Conservation (phyloP, 2,113 vertebrate species). For the Sakesphorus luctuosus region DNA sequence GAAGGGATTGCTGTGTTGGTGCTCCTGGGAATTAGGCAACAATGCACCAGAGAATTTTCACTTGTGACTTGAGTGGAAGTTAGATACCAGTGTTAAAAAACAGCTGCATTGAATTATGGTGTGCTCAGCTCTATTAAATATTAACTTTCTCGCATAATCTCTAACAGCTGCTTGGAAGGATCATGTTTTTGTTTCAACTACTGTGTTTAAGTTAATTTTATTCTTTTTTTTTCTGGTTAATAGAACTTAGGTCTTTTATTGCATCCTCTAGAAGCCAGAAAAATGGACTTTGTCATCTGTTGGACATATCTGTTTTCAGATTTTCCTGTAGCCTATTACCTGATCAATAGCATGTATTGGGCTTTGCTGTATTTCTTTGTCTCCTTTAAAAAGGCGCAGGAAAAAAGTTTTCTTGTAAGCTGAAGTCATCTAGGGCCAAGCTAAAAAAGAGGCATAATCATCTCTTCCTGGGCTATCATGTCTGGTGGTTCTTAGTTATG, state of each 20-base stretch:
- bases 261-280: slow-evolving; percentile 34
- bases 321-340: slow-evolving; percentile 48
- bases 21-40: not conserved
- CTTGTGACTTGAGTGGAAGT: not conserved
- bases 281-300: slow-evolving; percentile 35
- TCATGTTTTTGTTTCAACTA: not conserved
- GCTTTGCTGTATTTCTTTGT: not conserved
- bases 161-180: not conserved
- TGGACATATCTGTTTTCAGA: not conserved
- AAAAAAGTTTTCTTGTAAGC: not conserved
- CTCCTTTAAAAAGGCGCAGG: not conserved
- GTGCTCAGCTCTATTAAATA: not conserved
- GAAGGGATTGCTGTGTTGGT: not conserved
- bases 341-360: not conserved
- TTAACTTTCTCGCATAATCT: not conserved
- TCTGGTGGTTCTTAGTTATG: not conserved
- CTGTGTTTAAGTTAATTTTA: not conserved
- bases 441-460: not conserved
- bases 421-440: not conserved
- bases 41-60: not conserved
- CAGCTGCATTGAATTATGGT: not conserved
- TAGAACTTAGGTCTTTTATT: slow-evolving; percentile 8
- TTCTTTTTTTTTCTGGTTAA: not conserved
- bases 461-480: not conserved
- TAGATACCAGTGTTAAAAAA: not conserved